Evolutionary conservation across 2,797 vertebrate species (phyloP), one percentile per base, ranked within the genome.

Genomic region (Notolepis coatsorum): DNA sequence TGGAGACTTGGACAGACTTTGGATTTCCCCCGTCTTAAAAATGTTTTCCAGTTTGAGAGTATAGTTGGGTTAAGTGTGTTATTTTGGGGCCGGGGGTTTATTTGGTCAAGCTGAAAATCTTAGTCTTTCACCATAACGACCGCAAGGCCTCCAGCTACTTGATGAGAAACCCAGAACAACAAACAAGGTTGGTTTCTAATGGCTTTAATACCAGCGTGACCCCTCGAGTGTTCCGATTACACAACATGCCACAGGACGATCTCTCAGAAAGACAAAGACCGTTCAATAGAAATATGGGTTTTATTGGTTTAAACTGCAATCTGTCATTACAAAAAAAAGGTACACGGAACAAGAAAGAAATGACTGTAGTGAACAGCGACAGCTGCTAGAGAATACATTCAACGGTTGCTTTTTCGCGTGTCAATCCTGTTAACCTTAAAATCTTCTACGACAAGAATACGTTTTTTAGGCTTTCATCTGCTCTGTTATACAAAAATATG

Each of bases 291-390:
- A 84, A 82, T 75, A 70, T 69, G 63, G 92, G 92, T 91, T 95
- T 95, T 94, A 94, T 95, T 95, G 93, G 92, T 95, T 94, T 94
- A 91, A 94, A 95, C 93, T 94, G 94, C 92, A 94, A 94, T 94
- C 93, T 94, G 93, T 94, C 86, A 83, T 94, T 94, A 94, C 93
- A 95, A 95, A 89, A 94, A 91, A 93, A 94, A 94, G 90, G 92
- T 89, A 93, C 92, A 94, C 92, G n/a, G n/a, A 92, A 89, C 90
- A 92, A 93, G 91, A 94, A 85, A 91, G 87, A 81, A 91, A 89
- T 80, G 74, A 91, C 90, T 91, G 93, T 92, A 92, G 92, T 92
- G 76, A 94, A 92, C 93, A 94, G 91, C 91, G 91, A 90, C 27
- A 18, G 82, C 91, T 83, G 88, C 77, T 89, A 88, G 89, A 92